phyloP scores from a whole-genome alignment of 1,140 invertebrate species.

The Dinothrombium tinctorium region DNA sequence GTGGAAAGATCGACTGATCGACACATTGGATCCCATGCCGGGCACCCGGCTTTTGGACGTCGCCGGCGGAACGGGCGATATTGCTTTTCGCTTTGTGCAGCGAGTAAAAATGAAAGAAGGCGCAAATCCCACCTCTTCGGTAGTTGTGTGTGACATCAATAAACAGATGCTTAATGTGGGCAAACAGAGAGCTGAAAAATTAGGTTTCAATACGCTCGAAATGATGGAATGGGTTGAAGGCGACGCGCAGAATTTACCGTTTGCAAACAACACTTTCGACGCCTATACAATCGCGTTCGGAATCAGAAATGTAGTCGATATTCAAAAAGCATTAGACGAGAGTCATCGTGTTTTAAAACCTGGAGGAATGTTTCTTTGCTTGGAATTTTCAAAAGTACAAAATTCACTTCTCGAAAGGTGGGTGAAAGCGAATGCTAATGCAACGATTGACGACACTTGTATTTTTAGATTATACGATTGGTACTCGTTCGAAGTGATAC shows the following conservation, averaged over 20 bases:
- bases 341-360: slow-evolving; percentile 79
- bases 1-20: slow-evolving; percentile 90
- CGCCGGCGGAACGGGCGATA: slow-evolving; percentile 67
- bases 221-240: slow-evolving; percentile 54
- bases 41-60: slow-evolving; percentile 69
- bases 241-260: slow-evolving; percentile 67
- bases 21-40: slow-evolving; percentile 42
- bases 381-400: slow-evolving; percentile 80
- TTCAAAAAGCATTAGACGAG: slow-evolving; percentile 74
- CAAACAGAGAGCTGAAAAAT: slow-evolving; percentile 33
- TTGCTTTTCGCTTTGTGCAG: slow-evolving; percentile 23
- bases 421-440: too few relatives aligned
- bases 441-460: too few relatives aligned
- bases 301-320: slow-evolving; percentile 80
- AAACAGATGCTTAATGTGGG: slow-evolving; percentile 83
- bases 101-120: slow-evolving; percentile 16
- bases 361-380: slow-evolving; percentile 78
- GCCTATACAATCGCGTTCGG: slow-evolving; percentile 97
- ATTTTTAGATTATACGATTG: slow-evolving; percentile 82
- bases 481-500: slow-evolving; percentile 95
- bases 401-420: slow-evolving; percentile 46
- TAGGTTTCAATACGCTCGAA: slow-evolving; percentile 18
- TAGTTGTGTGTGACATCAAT: slow-evolving; percentile 89
- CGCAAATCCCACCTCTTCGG: slow-evolving; percentile 15
- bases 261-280: slow-evolving; percentile 52